phyloP scores from a whole-genome alignment of 2,888 invertebrate species.

The Nemapogon koenigi region DNA sequence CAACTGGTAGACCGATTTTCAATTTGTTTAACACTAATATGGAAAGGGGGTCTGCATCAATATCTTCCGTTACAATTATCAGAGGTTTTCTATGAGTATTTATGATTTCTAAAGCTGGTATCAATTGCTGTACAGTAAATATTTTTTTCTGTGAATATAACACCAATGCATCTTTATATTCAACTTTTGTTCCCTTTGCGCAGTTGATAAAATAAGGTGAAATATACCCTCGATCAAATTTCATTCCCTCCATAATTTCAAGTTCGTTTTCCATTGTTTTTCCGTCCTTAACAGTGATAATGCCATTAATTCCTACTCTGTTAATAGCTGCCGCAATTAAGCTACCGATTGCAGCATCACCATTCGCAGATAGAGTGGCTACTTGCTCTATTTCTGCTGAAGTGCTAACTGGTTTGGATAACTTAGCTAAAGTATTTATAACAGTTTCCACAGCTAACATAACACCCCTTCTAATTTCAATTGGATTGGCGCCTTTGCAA shows the following conservation, averaged over 20 bases:
- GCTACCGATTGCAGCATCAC: constrained; percentile 87
- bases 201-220: constrained; percentile 99
- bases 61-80: constrained; percentile 93
- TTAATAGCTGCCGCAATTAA: constrained; percentile 97
- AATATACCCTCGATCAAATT: constrained; percentile 97
- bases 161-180: constrained; percentile 93
- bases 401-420: constrained; percentile 92
- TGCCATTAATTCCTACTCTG: constrained; percentile 95
- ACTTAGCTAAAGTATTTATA: constrained; percentile 79
- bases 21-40: constrained; percentile 88
- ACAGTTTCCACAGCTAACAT: constrained; percentile 95
- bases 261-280: constrained; percentile 95
- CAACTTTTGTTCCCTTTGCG: constrained; percentile 95
- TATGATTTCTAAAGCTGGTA: constrained; percentile 95
- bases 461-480: constrained; percentile 89
- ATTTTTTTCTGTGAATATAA: constrained; percentile 97
- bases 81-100: constrained; percentile 90
- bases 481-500: constrained; percentile 94
- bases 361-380: constrained; percentile 98
- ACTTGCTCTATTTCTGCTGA: constrained; percentile 99
- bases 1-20: constrained; percentile 90
- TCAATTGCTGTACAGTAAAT: constrained; percentile 89
- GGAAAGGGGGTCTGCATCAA: constrained; percentile 91
- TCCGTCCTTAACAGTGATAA: constrained; percentile 98
- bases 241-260: constrained; percentile 97